Evolutionary conservation across 2,797 vertebrate species (phyloP).

Genomic region (Ctenopoma multispine): DNA sequence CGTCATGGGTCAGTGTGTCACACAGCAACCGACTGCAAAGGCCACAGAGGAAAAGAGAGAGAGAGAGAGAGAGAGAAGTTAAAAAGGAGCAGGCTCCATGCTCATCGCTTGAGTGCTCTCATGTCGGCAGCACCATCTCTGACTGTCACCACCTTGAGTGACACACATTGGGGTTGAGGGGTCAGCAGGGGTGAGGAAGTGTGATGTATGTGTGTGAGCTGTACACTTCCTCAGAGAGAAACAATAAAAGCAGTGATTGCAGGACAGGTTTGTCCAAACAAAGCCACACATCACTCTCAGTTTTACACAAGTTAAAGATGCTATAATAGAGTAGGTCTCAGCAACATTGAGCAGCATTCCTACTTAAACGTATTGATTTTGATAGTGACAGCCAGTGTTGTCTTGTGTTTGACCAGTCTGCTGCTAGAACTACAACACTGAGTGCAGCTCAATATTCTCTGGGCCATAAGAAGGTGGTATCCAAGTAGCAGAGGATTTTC

Average conservation of each 20-base stretch:
- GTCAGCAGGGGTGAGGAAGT: constrained; percentile 60
- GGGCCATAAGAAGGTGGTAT: too few relatives aligned
- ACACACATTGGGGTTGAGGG: constrained; percentile 70
- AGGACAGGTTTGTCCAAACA: constrained; percentile 42
- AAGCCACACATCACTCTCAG: too few relatives aligned
- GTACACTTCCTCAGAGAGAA: constrained; percentile 38
- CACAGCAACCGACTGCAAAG: constrained; percentile 56
- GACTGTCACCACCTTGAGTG: constrained; percentile 76
- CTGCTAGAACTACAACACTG: too few relatives aligned
- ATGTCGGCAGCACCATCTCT: constrained; percentile 58
- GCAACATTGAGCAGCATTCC: neutral
- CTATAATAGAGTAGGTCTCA: neutral
- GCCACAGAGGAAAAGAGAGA: constrained; percentile 48
- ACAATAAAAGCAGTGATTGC: constrained; percentile 47
- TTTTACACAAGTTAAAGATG: neutral
- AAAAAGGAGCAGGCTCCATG: constrained; percentile 55
- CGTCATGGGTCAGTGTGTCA: constrained; percentile 69
- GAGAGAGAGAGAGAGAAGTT: constrained; percentile 29
- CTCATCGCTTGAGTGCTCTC: constrained; percentile 62
- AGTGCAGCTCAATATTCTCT: too few relatives aligned
- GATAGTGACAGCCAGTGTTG: neutral
- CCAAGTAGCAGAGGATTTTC: too few relatives aligned
- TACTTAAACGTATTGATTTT: neutral
- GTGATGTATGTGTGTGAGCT: constrained; percentile 40
- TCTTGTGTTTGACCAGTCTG: neutral